Conservation (phyloP, 2,888 invertebrate species). For the Lasioglossum lativentre region DNA sequence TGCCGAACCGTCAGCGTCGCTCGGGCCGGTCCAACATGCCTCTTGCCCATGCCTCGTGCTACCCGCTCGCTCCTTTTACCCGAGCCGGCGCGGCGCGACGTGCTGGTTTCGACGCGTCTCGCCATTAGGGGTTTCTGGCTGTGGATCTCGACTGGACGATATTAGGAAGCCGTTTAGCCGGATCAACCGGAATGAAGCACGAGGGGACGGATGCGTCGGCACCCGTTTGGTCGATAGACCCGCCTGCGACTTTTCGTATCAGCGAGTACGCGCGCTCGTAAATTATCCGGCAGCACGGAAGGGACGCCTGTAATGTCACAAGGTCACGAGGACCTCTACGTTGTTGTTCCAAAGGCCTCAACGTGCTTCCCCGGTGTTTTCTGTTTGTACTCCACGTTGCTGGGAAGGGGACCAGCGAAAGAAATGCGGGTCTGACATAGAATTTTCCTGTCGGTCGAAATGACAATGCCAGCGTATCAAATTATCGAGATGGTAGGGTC, state of each 20-base stretch:
- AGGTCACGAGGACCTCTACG: constrained; percentile 34
- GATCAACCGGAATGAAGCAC: constrained; percentile 69
- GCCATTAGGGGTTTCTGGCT: constrained; percentile 69
- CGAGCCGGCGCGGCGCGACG: constrained; percentile 30
- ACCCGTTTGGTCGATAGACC: constrained; percentile 68
- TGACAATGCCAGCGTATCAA: no score
- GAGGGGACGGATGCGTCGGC: constrained; percentile 41
- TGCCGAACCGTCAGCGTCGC: constrained; percentile 75
- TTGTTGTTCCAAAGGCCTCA: background rate
- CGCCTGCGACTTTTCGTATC: constrained; percentile 56
- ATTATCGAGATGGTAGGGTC: no score
- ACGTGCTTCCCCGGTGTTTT: background rate
- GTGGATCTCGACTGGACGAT: constrained; percentile 67
- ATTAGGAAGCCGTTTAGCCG: constrained; percentile 71
- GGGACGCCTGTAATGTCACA: constrained; percentile 40
- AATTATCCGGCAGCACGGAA: constrained; percentile 58
- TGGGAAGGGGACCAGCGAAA: background rate
- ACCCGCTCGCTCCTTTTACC: constrained; percentile 37
- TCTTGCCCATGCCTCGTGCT: constrained; percentile 31
- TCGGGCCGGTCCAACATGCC: constrained; percentile 67
- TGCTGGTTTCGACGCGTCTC: constrained; percentile 66
- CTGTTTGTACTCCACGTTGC: background rate
- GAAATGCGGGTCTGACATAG: background rate
- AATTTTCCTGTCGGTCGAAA: no score
- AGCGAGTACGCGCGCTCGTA: constrained; percentile 45